Percentiles rank a stretch among this genome's conserved stretches.
phyloP scores from a whole-genome alignment of 2,888 invertebrate genomes.

The Agrochola lota region DNA sequence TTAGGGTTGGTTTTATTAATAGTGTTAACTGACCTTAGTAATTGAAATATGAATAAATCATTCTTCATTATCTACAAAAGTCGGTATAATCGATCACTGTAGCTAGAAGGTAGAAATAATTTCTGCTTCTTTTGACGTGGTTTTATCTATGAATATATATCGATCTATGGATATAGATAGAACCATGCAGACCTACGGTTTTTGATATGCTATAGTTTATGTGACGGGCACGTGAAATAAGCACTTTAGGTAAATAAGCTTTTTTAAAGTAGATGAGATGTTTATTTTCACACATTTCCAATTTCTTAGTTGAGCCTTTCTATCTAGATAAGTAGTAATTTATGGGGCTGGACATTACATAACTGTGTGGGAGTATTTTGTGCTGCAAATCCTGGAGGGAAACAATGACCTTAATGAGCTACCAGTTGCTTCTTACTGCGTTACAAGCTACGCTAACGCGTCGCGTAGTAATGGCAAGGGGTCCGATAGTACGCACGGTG shows the following conservation, averaged over 20 bases:
- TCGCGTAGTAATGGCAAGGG: neutral
- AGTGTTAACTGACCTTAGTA: neutral
- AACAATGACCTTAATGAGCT: neutral
- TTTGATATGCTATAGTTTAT: neutral
- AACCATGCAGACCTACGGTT: too few species aligned
- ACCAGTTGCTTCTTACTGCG: slow-evolving; percentile 28
- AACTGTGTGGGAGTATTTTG: neutral
- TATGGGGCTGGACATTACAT: neutral
- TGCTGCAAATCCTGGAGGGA: neutral
- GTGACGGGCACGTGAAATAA: neutral
- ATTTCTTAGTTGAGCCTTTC: neutral
- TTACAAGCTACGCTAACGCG: neutral
- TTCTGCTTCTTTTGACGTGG: neutral
- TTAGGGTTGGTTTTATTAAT: neutral
- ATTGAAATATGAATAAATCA: slow-evolving; percentile 27
- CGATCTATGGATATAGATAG: neutral
- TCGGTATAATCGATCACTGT: neutral
- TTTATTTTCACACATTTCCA: neutral
- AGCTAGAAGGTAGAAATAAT: neutral
- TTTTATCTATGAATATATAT: slow-evolving; percentile 1
- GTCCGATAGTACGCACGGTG: neutral
- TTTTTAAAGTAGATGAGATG: neutral
- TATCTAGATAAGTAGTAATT: too few species aligned
- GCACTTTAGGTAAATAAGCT: neutral
- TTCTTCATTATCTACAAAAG: neutral